Percentiles rank a stretch among this genome's conserved stretches.
Conservation (phyloP, 2,113 vertebrate genomes). For the Amia ocellicauda region DNA sequence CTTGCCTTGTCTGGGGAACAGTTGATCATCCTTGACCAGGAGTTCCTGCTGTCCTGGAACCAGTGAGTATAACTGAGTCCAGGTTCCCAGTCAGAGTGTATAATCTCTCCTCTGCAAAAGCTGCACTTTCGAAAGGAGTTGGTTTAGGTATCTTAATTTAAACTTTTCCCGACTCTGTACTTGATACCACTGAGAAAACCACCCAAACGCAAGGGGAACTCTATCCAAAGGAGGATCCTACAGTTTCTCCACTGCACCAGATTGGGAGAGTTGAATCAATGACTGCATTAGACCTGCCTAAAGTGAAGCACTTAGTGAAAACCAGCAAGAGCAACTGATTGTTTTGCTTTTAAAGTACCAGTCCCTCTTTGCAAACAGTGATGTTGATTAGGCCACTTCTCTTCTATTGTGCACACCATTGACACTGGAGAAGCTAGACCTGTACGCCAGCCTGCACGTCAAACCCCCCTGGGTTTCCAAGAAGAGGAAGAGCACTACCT, state of each 20-base stretch:
- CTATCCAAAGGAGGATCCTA: too few relatives aligned
- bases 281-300: constrained; percentile 1
- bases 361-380: background rate
- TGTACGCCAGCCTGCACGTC: too few relatives aligned
- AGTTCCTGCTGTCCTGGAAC: constrained; percentile 11
- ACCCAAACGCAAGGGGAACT: too few relatives aligned
- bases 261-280: constrained; percentile 1
- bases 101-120: constrained; percentile 16
- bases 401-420: constrained; percentile 4
- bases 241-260: background rate
- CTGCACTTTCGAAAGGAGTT: too few relatives aligned
- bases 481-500: constrained; percentile 20
- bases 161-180: background rate
- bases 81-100: constrained; percentile 18
- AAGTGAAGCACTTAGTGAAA: constrained; percentile 5
- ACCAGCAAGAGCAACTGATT: too few relatives aligned
- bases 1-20: too few relatives aligned
- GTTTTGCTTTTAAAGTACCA: constrained; percentile 4
- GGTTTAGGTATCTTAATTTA: constrained; percentile 24
- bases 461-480: constrained; percentile 14
- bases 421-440: constrained; percentile 5
- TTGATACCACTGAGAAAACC: too few relatives aligned
- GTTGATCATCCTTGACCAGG: constrained; percentile 24
- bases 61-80: constrained; percentile 22
- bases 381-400: constrained; percentile 10